Base-by-base conservation (phyloP, 2,888 invertebrate species). In the Leptothorax acervorum region DNA sequence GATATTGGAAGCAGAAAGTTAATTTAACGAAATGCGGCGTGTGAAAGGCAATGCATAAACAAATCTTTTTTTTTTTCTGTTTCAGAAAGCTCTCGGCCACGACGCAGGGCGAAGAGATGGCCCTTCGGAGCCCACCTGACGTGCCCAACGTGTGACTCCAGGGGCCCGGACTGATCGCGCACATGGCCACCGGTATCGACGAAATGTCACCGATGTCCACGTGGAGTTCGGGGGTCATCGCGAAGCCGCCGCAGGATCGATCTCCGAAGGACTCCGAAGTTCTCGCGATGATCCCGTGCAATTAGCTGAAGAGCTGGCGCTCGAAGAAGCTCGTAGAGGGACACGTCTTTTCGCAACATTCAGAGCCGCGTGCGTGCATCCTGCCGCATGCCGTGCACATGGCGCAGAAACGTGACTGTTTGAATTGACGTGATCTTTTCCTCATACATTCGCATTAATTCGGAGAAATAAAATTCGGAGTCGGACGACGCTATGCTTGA, bases 31-130 rank as follows among this genome's bases (percentile, higher is more conserved):
- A 11, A 42, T 55, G 9, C 2, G 35, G 6, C 12, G 5, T 60
- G 18, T 60, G 18, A 11, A 31, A 28, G 53, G 4, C 18, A 45
- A 75, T 0, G 0, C 12, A 55, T 39, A 70, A 53, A 18, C 6
- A 23, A 62, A 57, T 51, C 5, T 6, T 31, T 23, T 11, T 31
- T 31, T 15, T 68, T 28, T 88, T 63, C 76, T 35, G 75, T 93
- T 94, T 39, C 91, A 95, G 95, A 92, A 95, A 95, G 94, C 91
- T 93, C 57, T 92, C 94, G 66, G 51, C 89, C 5, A 90, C 93
- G 83, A 90, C 91, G 39, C 93, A 94, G 60, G 94, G 94, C 45
- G 95, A 95, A 87, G 95, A 95, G 90, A 90, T 93, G 86, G 92
- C 92, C 3, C 84, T 93, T 74, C 92, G 90, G 45, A 90, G 86